phyloP scores from a whole-genome alignment of 1,140 invertebrate genomes.

The Asobara japonica region DNA sequence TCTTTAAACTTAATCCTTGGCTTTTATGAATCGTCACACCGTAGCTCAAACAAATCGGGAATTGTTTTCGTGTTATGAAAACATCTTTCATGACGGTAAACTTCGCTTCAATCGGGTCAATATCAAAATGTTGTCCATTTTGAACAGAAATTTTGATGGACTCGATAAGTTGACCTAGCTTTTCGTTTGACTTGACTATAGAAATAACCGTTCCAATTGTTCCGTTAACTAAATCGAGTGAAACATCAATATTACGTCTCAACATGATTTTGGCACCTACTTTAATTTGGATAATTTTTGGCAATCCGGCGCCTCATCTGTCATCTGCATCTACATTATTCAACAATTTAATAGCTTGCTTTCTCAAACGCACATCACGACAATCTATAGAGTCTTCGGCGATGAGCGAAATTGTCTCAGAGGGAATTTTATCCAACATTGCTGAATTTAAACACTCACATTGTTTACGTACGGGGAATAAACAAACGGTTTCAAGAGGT shows the following conservation, averaged over 20 bases:
- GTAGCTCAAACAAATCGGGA: constrained; percentile 54
- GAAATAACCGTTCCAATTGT: constrained; percentile 40
- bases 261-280: constrained; percentile 49
- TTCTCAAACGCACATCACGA: neutral
- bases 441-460: constrained; percentile 13
- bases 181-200: neutral
- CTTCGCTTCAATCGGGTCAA: constrained; percentile 43
- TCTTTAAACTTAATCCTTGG: too few species aligned
- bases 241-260: constrained; percentile 51
- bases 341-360: constrained; percentile 6
- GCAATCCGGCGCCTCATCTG: constrained; percentile 4
- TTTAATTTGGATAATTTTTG: constrained; percentile 44
- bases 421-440: constrained; percentile 15
- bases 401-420: neutral
- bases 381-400: neutral
- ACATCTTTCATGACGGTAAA: constrained; percentile 50
- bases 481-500: constrained; percentile 29
- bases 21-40: too few species aligned
- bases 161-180: neutral
- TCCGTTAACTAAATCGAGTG: constrained; percentile 48
- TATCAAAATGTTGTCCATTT: constrained; percentile 18
- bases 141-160: neutral
- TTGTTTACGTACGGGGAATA: neutral
- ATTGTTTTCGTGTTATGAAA: constrained; percentile 54
- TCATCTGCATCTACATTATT: neutral